Percentiles rank a stretch among this genome's conserved stretches.
Conservation (phyloP, 2,797 vertebrate species). For the Phoeniculus purpureus region DNA sequence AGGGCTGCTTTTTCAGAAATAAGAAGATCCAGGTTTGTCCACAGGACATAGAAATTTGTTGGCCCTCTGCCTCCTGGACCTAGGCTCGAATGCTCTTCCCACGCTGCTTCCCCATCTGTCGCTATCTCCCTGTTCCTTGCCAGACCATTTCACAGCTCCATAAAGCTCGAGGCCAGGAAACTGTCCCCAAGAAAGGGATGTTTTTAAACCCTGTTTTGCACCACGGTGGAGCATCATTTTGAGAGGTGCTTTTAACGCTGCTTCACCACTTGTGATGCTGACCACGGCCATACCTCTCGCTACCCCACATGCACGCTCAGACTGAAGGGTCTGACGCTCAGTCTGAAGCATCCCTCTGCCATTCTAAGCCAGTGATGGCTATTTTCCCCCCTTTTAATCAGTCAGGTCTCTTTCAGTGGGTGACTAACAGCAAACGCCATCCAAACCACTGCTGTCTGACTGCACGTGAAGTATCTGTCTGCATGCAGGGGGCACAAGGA, state of each 20-base stretch:
- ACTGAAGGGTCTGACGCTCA: neutral
- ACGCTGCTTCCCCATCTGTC: slow-evolving; percentile 45
- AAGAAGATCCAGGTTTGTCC: neutral
- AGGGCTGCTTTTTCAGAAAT: neutral
- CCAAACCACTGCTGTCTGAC: neutral
- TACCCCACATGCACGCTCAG: neutral
- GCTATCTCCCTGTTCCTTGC: neutral
- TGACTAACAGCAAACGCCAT: neutral
- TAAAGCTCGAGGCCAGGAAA: slow-evolving; percentile 12
- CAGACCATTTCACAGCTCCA: slow-evolving; percentile 48
- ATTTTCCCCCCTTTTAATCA: neutral
- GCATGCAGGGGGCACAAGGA: neutral
- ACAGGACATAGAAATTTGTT: neutral
- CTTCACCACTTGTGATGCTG: neutral
- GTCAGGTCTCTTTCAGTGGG: neutral
- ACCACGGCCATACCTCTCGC: neutral
- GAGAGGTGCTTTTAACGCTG: neutral
- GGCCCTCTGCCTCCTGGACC: slow-evolving; percentile 6
- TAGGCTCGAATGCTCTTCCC: slow-evolving; percentile 25
- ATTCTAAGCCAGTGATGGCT: neutral
- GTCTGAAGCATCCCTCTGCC: neutral
- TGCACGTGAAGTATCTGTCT: neutral
- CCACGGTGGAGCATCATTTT: neutral
- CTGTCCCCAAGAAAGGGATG: neutral
- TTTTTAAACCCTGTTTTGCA: neutral